These are phyloP conservation scores for Diabrotica undecimpunctata DNA, from an alignment of 1,140 invertebrate genomes.

Conservation along the genomic window DNA sequence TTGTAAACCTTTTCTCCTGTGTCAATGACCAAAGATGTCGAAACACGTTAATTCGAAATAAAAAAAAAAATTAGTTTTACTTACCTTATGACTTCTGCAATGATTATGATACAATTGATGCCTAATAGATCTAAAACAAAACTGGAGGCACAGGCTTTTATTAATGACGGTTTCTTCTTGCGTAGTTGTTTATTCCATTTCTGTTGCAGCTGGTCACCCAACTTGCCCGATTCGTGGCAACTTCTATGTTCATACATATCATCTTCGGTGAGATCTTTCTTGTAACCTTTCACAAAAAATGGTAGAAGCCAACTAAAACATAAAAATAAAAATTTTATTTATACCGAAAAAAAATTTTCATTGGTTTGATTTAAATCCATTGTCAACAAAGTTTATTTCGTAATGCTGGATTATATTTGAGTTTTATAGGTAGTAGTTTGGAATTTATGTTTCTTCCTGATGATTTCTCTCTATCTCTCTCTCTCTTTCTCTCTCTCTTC, in stretches of 20 bases:
- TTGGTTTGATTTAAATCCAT: too few species aligned
- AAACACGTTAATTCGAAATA: too few species aligned
- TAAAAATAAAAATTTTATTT: slow-evolving; percentile 18
- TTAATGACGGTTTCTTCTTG: slow-evolving; percentile 40
- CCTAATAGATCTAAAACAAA: slow-evolving; percentile 37
- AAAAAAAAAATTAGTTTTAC: slow-evolving; percentile 6
- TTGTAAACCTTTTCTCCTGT: too few species aligned
- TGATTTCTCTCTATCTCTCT: too few species aligned
- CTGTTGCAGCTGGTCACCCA: slow-evolving; percentile 56
- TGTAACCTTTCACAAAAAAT: slow-evolving; percentile 31
- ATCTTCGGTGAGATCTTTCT: slow-evolving; percentile 31
- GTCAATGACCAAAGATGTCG: too few species aligned
- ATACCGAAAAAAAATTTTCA: background rate
- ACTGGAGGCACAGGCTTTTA: slow-evolving; percentile 24
- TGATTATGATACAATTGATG: slow-evolving; percentile 47
- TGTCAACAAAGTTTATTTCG: too few species aligned
- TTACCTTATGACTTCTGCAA: slow-evolving; percentile 52
- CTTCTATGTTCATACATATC: slow-evolving; percentile 28
- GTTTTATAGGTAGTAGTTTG: too few species aligned
- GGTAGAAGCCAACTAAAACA: slow-evolving; percentile 45
- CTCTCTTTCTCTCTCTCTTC: too few species aligned
- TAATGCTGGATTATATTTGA: too few species aligned
- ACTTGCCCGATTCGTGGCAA: slow-evolving; percentile 32
- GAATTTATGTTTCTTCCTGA: too few species aligned
- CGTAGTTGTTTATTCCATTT: slow-evolving; percentile 53